Evolutionary conservation across 2,888 invertebrate genomes (phyloP).

Genomic region (Heterodera filipjevi): DNA sequence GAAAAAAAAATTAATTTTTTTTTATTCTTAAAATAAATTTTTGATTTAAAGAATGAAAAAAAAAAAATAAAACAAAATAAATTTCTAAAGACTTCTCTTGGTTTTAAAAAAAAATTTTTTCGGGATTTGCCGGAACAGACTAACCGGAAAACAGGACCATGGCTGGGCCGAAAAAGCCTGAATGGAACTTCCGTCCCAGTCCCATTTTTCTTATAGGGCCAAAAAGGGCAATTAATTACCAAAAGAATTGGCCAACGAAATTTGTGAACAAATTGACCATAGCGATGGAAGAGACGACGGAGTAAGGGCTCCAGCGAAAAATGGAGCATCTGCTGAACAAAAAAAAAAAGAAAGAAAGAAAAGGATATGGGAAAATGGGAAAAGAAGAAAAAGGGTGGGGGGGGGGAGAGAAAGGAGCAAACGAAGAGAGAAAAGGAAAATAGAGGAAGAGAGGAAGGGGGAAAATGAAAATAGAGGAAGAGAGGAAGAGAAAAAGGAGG

Average conservation of each 20-base stretch:
- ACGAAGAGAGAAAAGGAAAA: neutral
- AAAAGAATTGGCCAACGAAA: constrained; percentile 54
- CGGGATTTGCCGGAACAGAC: no score
- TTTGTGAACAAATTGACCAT: constrained; percentile 47
- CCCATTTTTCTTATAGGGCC: no score
- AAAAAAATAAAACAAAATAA: no score
- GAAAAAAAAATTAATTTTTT: no score
- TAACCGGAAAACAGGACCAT: neutral
- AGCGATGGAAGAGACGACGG: constrained; percentile 58
- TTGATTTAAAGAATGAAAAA: no score
- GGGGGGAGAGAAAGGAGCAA: neutral
- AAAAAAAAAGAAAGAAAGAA: neutral
- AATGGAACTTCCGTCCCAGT: neutral
- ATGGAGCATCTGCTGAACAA: neutral
- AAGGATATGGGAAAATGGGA: neutral
- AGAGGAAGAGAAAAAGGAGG: neutral
- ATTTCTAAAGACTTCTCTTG: no score
- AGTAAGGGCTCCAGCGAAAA: constrained; percentile 55
- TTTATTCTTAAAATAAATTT: no score
- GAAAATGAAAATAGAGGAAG: neutral
- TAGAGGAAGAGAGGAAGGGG: neutral
- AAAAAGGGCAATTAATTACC: neutral
- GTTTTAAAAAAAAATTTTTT: no score
- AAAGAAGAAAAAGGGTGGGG: neutral
- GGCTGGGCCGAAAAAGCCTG: neutral